These are phyloP conservation scores for Heliothis virescens DNA, from an alignment of 1,140 invertebrate genomes.

Conservation along the genomic window DNA sequence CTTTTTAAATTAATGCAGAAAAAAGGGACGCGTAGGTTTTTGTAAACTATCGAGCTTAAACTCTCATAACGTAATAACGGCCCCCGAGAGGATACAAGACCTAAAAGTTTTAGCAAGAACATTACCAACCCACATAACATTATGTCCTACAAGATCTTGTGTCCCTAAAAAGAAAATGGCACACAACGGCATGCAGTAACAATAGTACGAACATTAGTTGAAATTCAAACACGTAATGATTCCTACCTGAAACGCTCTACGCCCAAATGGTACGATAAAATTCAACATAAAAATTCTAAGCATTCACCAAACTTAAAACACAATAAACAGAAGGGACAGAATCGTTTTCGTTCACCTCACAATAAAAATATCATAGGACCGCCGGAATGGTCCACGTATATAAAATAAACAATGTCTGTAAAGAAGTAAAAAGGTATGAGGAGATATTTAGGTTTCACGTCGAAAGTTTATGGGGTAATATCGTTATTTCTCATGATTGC, in stretches of 20 bases:
- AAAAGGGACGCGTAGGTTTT: background rate
- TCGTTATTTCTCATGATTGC: slow-evolving; percentile 60
- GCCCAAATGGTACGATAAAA: slow-evolving; percentile 58
- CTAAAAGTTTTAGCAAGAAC: slow-evolving; percentile 16
- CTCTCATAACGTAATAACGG: background rate
- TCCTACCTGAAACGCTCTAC: slow-evolving; percentile 29
- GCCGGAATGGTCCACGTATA: slow-evolving; percentile 63
- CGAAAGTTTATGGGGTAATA: slow-evolving; percentile 65
- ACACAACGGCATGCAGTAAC: slow-evolving; percentile 17
- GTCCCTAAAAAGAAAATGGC: slow-evolving; percentile 28
- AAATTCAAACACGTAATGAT: slow-evolving; percentile 48
- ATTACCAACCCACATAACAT: slow-evolving; percentile 19
- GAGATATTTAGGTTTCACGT: slow-evolving; percentile 62
- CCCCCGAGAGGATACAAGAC: background rate
- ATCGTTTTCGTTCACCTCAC: slow-evolving; percentile 67
- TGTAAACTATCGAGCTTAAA: background rate
- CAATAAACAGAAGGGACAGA: slow-evolving; percentile 66
- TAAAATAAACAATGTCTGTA: slow-evolving; percentile 67
- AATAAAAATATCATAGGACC: slow-evolving; percentile 72
- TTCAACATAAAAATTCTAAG: slow-evolving; percentile 68
- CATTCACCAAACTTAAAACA: slow-evolving; percentile 65
- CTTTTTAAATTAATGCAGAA: too few relatives aligned
- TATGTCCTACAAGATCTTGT: slow-evolving; percentile 25
- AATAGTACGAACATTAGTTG: slow-evolving; percentile 37
- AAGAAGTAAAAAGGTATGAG: slow-evolving; percentile 59